These are phyloP conservation scores for Hydropsyche tenuis DNA, from an alignment of 1,140 invertebrate genomes.

Conservation along the genomic window DNA sequence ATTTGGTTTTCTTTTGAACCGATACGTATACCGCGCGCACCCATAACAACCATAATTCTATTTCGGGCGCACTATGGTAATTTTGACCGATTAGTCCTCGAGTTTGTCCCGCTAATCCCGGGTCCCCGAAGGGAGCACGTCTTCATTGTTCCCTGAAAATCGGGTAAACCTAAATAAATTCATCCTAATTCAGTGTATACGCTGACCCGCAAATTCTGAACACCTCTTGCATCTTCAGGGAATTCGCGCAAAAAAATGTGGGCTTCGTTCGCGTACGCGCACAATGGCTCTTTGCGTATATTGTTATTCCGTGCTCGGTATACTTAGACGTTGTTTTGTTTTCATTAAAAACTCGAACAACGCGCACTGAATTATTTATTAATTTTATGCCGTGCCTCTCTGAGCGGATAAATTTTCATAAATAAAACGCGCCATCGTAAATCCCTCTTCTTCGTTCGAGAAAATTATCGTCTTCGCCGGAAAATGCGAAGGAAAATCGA, in stretches of 20 bases:
- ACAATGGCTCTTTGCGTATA: too few species aligned
- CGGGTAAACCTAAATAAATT: constrained; percentile 32
- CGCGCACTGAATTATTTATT: constrained; percentile 15
- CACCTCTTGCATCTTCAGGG: constrained; percentile 6
- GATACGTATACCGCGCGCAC: too few species aligned
- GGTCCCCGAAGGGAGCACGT: constrained; percentile 10
- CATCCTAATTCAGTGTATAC: constrained; percentile 19
- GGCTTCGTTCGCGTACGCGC: too few species aligned
- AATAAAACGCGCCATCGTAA: background rate
- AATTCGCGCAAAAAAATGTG: too few species aligned
- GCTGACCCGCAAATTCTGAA: constrained; percentile 25
- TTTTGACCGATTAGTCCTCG: constrained; percentile 6
- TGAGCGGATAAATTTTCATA: constrained; percentile 9
- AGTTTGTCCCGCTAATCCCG: constrained; percentile 5
- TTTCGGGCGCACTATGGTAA: background rate
- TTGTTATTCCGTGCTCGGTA: too few species aligned
- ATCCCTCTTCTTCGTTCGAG: too few species aligned
- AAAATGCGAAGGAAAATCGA: too few species aligned
- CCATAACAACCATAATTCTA: too few species aligned
- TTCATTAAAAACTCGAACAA: constrained; percentile 19
- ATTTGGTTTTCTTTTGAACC: background rate
- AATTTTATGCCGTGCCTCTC: background rate
- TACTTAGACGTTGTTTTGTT: background rate
- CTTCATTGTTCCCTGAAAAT: constrained; percentile 33
- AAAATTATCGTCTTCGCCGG: too few species aligned